Evolutionary conservation across 2,797 vertebrate genomes (phyloP), one percentile per base, ranked within the genome.

Genomic region (Moxostoma hubbsi): DNA sequence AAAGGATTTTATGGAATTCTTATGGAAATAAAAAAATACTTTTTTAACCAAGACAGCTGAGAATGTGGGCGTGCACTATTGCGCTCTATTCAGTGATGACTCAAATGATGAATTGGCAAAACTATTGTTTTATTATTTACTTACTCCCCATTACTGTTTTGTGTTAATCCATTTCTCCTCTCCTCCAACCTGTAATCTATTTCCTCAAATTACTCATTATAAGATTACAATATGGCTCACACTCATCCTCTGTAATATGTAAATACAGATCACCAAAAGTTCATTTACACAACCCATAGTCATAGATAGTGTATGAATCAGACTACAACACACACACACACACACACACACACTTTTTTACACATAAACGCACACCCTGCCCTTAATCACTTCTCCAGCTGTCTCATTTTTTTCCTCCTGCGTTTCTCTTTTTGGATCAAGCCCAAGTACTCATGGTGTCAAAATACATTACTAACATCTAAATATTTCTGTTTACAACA

Each of bases 401-500:
- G 57, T 82, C 77, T 82, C 15, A 66, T 15, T 76, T 36, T 36
- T 80, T 75, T 43, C n/a, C 4, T 36, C 4, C 36, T 36, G 36
- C 36, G 36, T 36, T 57, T 84, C 81, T 75, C 90, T 88, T 87
- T 36, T 92, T 91, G 89, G 90, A 93, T 90, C 83, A 85, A 84
- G 92, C 90, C 88, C 90, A 89, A 95, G 94, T 88, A 93, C 89
- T 92, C 89, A 88, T 91, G 88, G 80, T 93, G 89, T 92, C 91
- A 86, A 92, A 93, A 92, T 90, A 89, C 89, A 93, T 95, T 93
- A 95, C 66, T 90, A 93, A 92, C 92, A 94, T 95, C 90, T 95
- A 95, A 96, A 96, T 95, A 96, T 93, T 95, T 96, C 92, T 96
- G 93, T 96, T 96, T 96, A 95, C 95, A 95, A 88, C 92, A 92